Conservation (phyloP, 2,113 vertebrate species). For the Onychostoma macrolepis region DNA sequence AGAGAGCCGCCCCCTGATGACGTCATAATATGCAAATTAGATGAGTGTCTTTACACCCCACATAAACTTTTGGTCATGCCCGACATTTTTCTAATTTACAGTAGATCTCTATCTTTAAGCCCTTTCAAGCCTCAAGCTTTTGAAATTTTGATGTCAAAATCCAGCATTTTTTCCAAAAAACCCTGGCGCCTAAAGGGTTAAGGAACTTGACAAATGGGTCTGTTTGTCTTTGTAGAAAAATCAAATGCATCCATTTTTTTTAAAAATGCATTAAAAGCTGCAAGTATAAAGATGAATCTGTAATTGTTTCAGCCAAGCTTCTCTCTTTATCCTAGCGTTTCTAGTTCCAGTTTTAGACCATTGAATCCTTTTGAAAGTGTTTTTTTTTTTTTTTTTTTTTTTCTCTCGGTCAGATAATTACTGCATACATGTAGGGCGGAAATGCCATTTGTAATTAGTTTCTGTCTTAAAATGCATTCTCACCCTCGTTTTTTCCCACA, state of each 20-base stretch:
- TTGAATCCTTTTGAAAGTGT: not conserved
- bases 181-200: too few relatives aligned
- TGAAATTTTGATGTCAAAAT: too few relatives aligned
- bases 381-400: not conserved
- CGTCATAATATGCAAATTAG: too few relatives aligned
- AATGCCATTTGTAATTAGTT: not conserved
- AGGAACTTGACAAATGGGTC: not conserved
- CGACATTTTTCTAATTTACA: too few relatives aligned
- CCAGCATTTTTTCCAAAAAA: too few relatives aligned
- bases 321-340: not conserved
- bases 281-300: not conserved
- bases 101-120: too few relatives aligned
- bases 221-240: not conserved
- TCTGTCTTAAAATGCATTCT: not conserved
- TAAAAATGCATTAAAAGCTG: not conserved
- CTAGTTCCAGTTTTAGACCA: not conserved
- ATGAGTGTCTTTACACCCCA: too few relatives aligned
- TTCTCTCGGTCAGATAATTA: not conserved
- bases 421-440: not conserved
- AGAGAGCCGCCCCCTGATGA: too few relatives aligned
- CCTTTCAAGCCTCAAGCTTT: too few relatives aligned
- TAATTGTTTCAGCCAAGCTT: not conserved
- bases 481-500: not conserved
- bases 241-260: fast-evolving
- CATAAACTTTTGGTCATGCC: too few relatives aligned